These are phyloP conservation scores for Phrynocephalus forsythii DNA, from an alignment of 2,797 vertebrate species.

Conservation along the genomic window DNA sequence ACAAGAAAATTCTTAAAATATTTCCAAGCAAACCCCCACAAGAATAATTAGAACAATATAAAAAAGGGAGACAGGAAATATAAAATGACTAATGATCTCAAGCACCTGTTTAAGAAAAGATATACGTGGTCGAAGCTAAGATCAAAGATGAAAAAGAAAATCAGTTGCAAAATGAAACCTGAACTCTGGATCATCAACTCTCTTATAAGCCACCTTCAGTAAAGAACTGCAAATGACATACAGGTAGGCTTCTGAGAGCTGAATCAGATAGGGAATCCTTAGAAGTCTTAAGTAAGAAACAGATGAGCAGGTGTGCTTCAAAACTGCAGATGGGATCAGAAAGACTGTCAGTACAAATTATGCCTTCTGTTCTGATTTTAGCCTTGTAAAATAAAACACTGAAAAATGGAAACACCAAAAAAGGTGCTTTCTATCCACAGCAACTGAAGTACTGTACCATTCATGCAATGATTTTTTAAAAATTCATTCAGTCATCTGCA, in stretches of 20 bases:
- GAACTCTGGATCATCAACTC: neutral
- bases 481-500: too few relatives aligned
- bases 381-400: neutral
- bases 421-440: neutral
- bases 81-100: constrained; percentile 2
- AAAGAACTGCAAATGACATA: constrained; percentile 14
- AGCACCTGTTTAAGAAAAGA: neutral
- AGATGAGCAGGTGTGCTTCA: constrained; percentile 15
- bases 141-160: neutral
- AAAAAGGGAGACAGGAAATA: neutral
- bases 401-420: neutral
- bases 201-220: neutral
- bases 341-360: neutral
- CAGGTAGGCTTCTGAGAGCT: constrained; percentile 1
- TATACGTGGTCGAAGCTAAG: neutral
- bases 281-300: constrained; percentile 9
- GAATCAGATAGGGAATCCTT: constrained; percentile 10
- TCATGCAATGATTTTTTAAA: neutral
- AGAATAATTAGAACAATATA: neutral
- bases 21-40: neutral
- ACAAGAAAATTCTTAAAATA: neutral
- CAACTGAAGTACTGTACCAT: neutral
- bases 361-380: neutral
- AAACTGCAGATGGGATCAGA: neutral
- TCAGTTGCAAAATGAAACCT: neutral